Evolutionary conservation across 2,797 vertebrate species (phyloP).

Genomic region (Triplophysa bombifrons): DNA sequence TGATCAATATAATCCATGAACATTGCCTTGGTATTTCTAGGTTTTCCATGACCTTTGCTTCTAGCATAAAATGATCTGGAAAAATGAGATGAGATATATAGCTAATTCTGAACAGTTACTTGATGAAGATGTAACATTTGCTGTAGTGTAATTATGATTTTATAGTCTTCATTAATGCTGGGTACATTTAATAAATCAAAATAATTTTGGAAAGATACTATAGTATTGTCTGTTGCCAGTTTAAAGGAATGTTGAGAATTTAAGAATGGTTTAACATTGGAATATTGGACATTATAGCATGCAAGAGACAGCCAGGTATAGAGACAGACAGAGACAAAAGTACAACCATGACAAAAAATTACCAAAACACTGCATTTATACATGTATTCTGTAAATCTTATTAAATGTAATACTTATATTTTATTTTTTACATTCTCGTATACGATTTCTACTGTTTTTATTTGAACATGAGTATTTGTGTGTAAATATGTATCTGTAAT

Average conservation of each 20-base stretch:
- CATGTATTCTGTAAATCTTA: no score
- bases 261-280: conserved; percentile 33
- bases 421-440: no score
- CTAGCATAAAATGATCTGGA: background rate
- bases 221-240: background rate
- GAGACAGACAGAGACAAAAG: conserved; percentile 15
- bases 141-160: conserved; percentile 73
- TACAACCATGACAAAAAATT: no score
- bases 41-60: background rate
- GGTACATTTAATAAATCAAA: background rate
- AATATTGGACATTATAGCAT: conserved; percentile 29
- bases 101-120: conserved; percentile 49
- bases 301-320: conserved; percentile 19
- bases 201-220: background rate
- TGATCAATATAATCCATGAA: background rate
- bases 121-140: conserved; percentile 57
- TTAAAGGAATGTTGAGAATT: conserved; percentile 10
- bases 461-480: no score
- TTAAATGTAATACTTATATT: no score
- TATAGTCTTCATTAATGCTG: conserved; percentile 64
- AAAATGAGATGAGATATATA: background rate
- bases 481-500: conserved; percentile 36
- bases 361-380: no score
- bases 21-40: background rate
- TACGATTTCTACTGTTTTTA: no score